Conservation (phyloP, 2,888 invertebrate species). For the Fabriciana adippe region DNA sequence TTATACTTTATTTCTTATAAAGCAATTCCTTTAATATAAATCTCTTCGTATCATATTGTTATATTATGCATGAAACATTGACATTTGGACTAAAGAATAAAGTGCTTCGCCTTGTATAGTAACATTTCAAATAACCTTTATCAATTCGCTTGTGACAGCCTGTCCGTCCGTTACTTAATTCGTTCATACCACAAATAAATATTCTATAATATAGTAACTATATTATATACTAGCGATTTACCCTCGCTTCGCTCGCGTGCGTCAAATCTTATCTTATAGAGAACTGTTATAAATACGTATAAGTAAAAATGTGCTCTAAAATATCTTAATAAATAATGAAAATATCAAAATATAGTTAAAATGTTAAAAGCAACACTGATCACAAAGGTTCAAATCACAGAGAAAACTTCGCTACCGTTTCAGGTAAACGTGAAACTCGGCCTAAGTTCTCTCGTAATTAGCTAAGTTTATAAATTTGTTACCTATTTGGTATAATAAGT, state of each 20-base stretch:
- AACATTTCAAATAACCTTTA: constrained; percentile 59
- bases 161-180: constrained; percentile 50
- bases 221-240: too few relatives aligned
- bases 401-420: constrained; percentile 62
- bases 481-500: constrained; percentile 78
- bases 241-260: too few relatives aligned
- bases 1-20: too few relatives aligned
- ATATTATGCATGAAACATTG: constrained; percentile 24
- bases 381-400: constrained; percentile 68
- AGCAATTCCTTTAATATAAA: not conserved
- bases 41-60: not conserved
- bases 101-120: constrained; percentile 45
- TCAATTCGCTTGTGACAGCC: constrained; percentile 56
- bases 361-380: constrained; percentile 52
- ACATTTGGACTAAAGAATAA: constrained; percentile 35
- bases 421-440: constrained; percentile 70
- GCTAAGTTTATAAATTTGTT: constrained; percentile 77
- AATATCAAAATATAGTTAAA: not conserved
- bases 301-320: too few relatives aligned
- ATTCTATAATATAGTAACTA: too few relatives aligned
- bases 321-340: too few relatives aligned
- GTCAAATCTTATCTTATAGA: too few relatives aligned
- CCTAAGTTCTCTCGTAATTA: constrained; percentile 67
- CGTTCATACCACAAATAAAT: constrained; percentile 32
- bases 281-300: too few relatives aligned